These are phyloP conservation scores for Drosophila putrida DNA, from an alignment of 2,888 invertebrate genomes.

Conservation along the genomic window DNA sequence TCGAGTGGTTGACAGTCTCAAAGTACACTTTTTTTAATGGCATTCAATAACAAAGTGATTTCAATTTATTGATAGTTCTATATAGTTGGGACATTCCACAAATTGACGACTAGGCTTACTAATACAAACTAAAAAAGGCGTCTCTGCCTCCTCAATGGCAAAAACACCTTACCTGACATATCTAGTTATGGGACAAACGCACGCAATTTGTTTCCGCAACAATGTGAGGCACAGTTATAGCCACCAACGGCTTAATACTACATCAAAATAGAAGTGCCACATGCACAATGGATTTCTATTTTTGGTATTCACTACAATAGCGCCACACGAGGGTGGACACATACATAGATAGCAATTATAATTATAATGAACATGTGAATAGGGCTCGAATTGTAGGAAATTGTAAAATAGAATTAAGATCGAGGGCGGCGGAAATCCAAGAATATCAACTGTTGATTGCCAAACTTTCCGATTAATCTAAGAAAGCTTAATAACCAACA, in stretches of 20 bases:
- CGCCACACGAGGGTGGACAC: background rate
- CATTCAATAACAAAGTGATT: constrained; percentile 46
- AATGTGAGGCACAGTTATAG: constrained; percentile 20
- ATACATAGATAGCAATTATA: constrained; percentile 29
- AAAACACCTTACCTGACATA: constrained; percentile 30
- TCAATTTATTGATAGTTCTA: constrained; percentile 61
- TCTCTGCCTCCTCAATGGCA: constrained; percentile 6
- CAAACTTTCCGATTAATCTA: background rate
- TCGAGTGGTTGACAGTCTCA: constrained; percentile 10
- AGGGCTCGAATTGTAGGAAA: constrained; percentile 18
- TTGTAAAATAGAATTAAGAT: constrained; percentile 2
- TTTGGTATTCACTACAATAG: constrained; percentile 2
- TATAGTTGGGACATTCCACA: constrained; percentile 28
- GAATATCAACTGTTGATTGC: constrained; percentile 2
- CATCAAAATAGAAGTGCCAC: constrained; percentile 45
- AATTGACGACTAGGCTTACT: constrained; percentile 39
- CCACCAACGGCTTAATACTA: constrained; percentile 23
- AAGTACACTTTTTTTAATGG: constrained; percentile 8
- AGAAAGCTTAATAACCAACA: constrained; percentile 9
- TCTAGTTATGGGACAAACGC: constrained; percentile 40
- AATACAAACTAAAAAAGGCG: constrained; percentile 59
- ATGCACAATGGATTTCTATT: constrained; percentile 47
- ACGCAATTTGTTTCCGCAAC: constrained; percentile 56
- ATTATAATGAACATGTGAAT: constrained; percentile 18
- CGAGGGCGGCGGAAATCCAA: background rate